Evolutionary conservation across 2,888 invertebrate genomes (phyloP), one percentile per base, ranked within the genome.

Genomic region (Plebejus melissa): DNA sequence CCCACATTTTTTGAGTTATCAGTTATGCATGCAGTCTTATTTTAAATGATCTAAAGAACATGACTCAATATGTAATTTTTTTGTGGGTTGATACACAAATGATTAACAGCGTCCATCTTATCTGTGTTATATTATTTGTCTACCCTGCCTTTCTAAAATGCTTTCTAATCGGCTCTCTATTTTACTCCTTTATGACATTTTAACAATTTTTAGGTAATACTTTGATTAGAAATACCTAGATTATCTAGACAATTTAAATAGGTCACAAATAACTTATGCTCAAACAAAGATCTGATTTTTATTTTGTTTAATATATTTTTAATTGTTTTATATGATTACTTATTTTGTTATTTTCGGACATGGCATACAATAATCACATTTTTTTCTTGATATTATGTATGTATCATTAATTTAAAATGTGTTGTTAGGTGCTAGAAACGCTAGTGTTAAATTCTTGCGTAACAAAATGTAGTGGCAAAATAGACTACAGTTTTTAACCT

Each of bases 221-320:
- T 60, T 60, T 9, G 22, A 28, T 28, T 60, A 60, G 9, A 60
- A 60, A 60, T 60, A 3, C 9, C 28, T 60, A 60, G 28, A 28
- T 4, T 60, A 3, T 2, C 28, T 60, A 60, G 28, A 28, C 9
- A 58, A 58, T 58, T 58, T 58, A 22, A 22, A 4, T 28, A 28
- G 22, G 60, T 60, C 60, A 28, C 28, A 60, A 60, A 28, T 28
- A 60, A 9, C 11, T 60, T 60, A 60, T 60, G 60, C 60, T 60
- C 60, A 60, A 60, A 11, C 60, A 28, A 60, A 60, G 60, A 60
- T 60, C 60, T 60, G 28, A 60, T 60, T 60, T 60, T 60, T 60
- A 9, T 28, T 28, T 60, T 60, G 4, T 60, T 28, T 60, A 60
- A 2, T 28, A 60, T 60, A 32, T 9, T 9, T 22, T 58, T 22